Percentiles rank a stretch among this genome's conserved stretches.
phyloP scores from a whole-genome alignment of 2,113 vertebrate species.

The Sinocyclocheilus grahami region DNA sequence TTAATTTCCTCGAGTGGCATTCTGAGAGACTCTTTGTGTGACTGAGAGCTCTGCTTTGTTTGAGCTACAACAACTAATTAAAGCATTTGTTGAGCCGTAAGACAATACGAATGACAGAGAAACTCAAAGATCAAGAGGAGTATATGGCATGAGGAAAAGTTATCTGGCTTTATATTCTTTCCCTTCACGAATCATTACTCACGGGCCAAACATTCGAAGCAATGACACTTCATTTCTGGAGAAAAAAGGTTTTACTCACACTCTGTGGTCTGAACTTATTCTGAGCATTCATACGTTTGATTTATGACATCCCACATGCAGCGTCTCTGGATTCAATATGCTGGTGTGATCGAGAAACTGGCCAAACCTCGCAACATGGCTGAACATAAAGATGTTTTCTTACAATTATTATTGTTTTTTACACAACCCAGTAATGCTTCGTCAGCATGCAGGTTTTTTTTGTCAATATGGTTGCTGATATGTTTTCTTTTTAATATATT shows the following conservation, averaged over 20 bases:
- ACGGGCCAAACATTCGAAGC: background rate
- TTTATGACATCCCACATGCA: background rate
- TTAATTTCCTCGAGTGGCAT: constrained; percentile 77
- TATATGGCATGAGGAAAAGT: background rate
- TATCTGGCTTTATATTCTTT: background rate
- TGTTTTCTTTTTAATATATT: background rate
- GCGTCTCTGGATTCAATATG: constrained; percentile 1
- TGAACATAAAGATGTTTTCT: background rate
- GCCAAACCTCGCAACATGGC: constrained; percentile 19
- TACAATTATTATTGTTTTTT: background rate
- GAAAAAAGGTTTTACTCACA: constrained; percentile 1
- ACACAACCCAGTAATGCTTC: background rate
- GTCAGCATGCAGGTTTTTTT: background rate
- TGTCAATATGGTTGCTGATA: background rate
- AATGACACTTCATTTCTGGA: constrained; percentile 19
- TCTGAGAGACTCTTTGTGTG: constrained; percentile 81
- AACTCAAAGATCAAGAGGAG: background rate
- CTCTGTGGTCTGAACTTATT: constrained; percentile 11
- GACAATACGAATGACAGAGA: constrained; percentile 6
- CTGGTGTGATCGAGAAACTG: background rate
- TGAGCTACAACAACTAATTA: constrained; percentile 76
- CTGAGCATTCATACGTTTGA: constrained; percentile 27
- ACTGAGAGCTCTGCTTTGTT: constrained; percentile 77
- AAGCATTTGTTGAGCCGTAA: constrained; percentile 71
- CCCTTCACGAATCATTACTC: background rate